Conservation (phyloP, 2,113 vertebrate species). For the Pao palembangensis region DNA sequence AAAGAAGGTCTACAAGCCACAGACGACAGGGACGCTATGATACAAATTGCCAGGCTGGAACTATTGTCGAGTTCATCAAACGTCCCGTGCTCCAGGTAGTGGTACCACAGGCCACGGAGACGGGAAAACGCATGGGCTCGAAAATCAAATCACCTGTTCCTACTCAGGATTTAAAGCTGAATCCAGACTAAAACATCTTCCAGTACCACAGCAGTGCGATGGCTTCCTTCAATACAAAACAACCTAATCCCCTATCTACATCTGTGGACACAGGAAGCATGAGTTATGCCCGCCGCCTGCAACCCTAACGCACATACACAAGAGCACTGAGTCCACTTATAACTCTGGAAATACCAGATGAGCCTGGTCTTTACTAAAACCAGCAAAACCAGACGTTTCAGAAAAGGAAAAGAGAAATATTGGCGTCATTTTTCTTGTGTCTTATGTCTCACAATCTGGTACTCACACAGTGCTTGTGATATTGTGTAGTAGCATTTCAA, state of each 20-base stretch:
- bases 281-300: constrained; percentile 15
- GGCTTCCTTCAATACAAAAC: constrained; percentile 8
- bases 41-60: constrained; percentile 4
- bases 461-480: constrained; percentile 28
- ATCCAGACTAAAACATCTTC: constrained; percentile 27
- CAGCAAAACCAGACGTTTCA: neutral
- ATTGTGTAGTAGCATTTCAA: constrained; percentile 19
- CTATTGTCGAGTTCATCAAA: constrained; percentile 9
- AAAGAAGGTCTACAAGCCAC: constrained; percentile 6
- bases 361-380: neutral
- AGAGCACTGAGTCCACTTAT: too few species aligned
- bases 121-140: constrained; percentile 7
- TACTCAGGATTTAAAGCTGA: constrained; percentile 29
- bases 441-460: constrained; percentile 7
- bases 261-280: constrained; percentile 14
- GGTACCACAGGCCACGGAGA: constrained; percentile 17
- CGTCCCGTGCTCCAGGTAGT: constrained; percentile 18
- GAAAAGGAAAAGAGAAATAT: neutral
- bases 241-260: neutral
- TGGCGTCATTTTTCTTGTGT: neutral
- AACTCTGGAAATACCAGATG: too few species aligned
- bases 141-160: constrained; percentile 15
- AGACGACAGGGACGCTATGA: neutral
- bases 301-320: constrained; percentile 14
- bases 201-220: constrained; percentile 13